These are phyloP conservation scores for Vanessa tameamea DNA, from an alignment of 1,140 invertebrate genomes.

Conservation along the genomic window DNA sequence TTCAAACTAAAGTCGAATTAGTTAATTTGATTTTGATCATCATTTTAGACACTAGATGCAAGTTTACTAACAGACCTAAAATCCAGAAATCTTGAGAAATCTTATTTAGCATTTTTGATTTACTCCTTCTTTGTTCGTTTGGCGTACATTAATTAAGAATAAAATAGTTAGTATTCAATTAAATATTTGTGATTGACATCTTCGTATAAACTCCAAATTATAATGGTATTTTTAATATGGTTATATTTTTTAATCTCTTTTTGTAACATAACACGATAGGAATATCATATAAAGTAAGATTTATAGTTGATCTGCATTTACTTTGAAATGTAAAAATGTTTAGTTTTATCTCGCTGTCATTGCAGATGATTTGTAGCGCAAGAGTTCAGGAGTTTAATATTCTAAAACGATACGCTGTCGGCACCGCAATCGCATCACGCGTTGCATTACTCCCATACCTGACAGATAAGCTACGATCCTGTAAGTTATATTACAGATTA, in stretches of 20 bases:
- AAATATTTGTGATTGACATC: too few species aligned
- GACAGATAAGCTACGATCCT: slow-evolving; percentile 44
- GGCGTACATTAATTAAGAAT: too few species aligned
- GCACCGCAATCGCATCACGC: slow-evolving; percentile 42
- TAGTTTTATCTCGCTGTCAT: slow-evolving; percentile 8
- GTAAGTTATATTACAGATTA: slow-evolving; percentile 21
- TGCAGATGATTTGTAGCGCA: slow-evolving; percentile 14
- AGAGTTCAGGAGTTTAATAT: slow-evolving; percentile 46
- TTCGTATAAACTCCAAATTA: too few species aligned
- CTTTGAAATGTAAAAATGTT: slow-evolving; percentile 11
- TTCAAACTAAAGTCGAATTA: too few species aligned
- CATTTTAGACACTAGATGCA: too few species aligned
- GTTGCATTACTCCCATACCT: slow-evolving; percentile 50
- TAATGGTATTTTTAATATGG: too few species aligned
- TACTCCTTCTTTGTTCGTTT: too few species aligned
- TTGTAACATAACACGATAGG: not conserved
- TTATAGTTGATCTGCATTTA: not conserved
- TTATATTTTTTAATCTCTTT: not conserved
- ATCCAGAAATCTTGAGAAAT: too few species aligned
- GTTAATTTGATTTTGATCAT: too few species aligned
- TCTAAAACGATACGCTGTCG: slow-evolving; percentile 39
- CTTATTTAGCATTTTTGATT: too few species aligned
- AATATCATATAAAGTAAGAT: not conserved
- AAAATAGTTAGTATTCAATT: too few species aligned
- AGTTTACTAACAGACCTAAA: too few species aligned